These are phyloP conservation scores for Scaeva pyrastri DNA, from an alignment of 2,888 invertebrate genomes.

Conservation along the genomic window DNA sequence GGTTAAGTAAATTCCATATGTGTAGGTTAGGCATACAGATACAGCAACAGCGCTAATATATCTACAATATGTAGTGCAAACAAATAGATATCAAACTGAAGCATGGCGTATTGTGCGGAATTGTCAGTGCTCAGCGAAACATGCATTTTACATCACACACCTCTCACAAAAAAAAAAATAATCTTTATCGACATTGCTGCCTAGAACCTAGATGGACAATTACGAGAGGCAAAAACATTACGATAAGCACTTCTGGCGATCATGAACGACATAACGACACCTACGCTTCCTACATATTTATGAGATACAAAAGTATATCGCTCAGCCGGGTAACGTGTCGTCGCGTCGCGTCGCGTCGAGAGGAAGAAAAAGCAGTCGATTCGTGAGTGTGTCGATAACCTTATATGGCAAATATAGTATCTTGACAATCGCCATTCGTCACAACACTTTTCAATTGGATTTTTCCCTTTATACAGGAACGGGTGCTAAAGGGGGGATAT, in stretches of 20 bases:
- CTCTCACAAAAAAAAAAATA: constrained; percentile 38
- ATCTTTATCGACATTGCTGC: constrained; percentile 6
- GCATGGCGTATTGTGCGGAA: constrained; percentile 44
- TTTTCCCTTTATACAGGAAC: neutral
- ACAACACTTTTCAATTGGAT: constrained; percentile 6
- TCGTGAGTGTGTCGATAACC: constrained; percentile 47
- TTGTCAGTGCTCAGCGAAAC: neutral
- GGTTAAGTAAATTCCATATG: constrained; percentile 39
- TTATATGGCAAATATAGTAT: constrained; percentile 1
- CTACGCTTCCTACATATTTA: constrained; percentile 71
- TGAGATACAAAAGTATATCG: constrained; percentile 43
- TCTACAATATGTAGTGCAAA: neutral
- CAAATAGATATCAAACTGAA: constrained; percentile 19
- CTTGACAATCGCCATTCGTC: neutral
- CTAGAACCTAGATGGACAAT: constrained; percentile 41
- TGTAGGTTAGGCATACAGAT: no score
- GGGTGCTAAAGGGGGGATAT: neutral
- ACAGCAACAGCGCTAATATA: no score
- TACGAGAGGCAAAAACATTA: constrained; percentile 59
- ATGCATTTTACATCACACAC: constrained; percentile 72
- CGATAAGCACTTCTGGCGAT: constrained; percentile 29
- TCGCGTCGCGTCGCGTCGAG: no score
- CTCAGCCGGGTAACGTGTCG: neutral
- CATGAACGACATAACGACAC: constrained; percentile 69
- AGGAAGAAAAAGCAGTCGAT: constrained; percentile 3